Base-by-base conservation (phyloP, 2,888 invertebrate genomes). In the Athrips mouffetella region DNA sequence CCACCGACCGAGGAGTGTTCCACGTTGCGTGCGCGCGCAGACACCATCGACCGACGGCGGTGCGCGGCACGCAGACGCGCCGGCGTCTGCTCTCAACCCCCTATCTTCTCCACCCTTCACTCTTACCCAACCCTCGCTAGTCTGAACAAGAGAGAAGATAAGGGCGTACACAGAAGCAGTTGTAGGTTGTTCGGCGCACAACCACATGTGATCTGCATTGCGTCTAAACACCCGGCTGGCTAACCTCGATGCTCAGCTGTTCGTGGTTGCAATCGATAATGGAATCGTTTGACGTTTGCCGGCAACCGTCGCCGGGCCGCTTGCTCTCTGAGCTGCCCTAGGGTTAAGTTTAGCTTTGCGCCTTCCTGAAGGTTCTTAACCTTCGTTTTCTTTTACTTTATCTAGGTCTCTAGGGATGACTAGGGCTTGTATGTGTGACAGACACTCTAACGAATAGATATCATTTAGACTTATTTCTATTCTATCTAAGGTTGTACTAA, bases 151-250 rank as follows among this genome's bases (percentile, higher is more conserved):
- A 72, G 47, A 67, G 70, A 48, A 25, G 52, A 62, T 52, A 66
- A 76, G 86, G 84, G 85, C 85, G 85, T 80, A 66, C 67, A 72
- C 81, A 67, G 72, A 71, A 69, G 70, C 72, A 71, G 68, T 65
- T 69, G 73, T 71, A 72, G 75, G 73, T 69, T 71, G 76, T 70
- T 70, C 79, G 70, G 78, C 84, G 80, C 85, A 83, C 39, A 49
- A 27, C 31, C 48, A 51, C 87, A 87, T 86, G 87, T 86, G 85
- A 87, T 84, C 87, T 86, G 87, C 87, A 87, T 85, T 87, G 87
- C 87, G 87, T 84, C 87, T 86, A 85, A 85, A 86, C 84, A 80
- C 76, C 85, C 81, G 85, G 82, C 84, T 70, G 78, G 71, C 73
- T 76, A 80, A 79, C 80, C 83, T 81, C 64, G 63, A 68, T 57